Conservation (phyloP, 2,888 invertebrate genomes). For the Sphaerophoria rueppellii region DNA sequence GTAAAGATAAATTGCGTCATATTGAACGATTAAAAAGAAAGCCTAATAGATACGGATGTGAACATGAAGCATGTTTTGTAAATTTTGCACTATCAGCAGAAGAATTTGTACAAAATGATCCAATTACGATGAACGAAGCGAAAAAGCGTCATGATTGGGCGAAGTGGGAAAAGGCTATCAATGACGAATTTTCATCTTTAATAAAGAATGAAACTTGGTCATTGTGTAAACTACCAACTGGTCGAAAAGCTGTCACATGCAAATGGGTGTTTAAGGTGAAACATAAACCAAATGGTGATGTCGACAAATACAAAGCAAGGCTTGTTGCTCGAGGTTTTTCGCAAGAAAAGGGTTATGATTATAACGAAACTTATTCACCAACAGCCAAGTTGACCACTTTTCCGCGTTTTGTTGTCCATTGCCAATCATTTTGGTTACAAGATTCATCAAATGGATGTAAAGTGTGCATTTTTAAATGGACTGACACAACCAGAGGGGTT, state of each 20-base stretch:
- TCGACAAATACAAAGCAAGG: too few relatives aligned
- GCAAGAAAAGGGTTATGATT: too few relatives aligned
- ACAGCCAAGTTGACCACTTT: background rate
- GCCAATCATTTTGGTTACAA: background rate
- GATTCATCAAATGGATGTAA: slow-evolving; percentile 8
- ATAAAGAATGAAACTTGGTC: background rate
- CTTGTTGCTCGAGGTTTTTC: too few relatives aligned
- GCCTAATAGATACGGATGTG: background rate
- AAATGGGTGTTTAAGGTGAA: slow-evolving; percentile 11
- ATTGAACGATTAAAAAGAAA: background rate
- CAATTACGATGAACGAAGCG: background rate
- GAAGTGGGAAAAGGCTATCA: slow-evolving; percentile 3
- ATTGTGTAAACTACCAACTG: background rate
- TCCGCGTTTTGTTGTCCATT: background rate
- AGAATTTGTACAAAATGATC: slow-evolving; percentile 11
- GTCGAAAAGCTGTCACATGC: background rate
- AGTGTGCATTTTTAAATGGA: slow-evolving; percentile 1
- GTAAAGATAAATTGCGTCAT: background rate
- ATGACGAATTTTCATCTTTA: background rate
- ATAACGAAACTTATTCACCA: too few relatives aligned
- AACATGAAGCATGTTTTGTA: background rate
- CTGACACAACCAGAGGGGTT: background rate
- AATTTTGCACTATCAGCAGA: slow-evolving; percentile 2
- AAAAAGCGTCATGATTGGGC: background rate
- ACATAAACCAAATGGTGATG: background rate